Conservation (phyloP, 2,888 invertebrate genomes). For the Tipula vernalis region DNA sequence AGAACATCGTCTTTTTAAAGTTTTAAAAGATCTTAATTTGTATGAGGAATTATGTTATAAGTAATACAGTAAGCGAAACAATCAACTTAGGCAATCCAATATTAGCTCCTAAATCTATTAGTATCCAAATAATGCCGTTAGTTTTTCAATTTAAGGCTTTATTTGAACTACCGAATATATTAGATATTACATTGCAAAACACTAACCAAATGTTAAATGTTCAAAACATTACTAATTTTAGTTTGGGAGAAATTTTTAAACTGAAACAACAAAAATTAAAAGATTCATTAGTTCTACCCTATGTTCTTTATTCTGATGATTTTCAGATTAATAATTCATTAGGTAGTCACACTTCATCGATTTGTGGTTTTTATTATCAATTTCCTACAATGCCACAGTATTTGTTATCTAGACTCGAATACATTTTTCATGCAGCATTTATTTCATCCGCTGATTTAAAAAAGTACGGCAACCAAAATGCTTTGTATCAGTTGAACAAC, state of each 20-base stretch:
- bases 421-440: conserved; percentile 17
- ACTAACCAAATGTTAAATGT: not conserved
- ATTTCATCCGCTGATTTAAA: conserved; percentile 16
- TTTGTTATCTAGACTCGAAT: conserved; percentile 18
- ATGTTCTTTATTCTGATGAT: conserved; percentile 15
- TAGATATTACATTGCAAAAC: conserved; percentile 7
- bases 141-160: conserved; percentile 14
- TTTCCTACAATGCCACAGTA: conserved; percentile 16
- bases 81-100: conserved; percentile 10
- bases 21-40: conserved; percentile 12
- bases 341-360: not conserved
- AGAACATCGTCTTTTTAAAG: conserved; percentile 15
- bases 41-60: conserved; percentile 10
- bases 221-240: conserved; percentile 13
- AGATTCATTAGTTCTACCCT: conserved; percentile 10
- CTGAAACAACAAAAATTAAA: not conserved
- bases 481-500: conserved; percentile 17
- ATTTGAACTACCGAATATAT: conserved; percentile 14
- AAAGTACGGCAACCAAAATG: conserved; percentile 16
- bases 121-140: conserved; percentile 14
- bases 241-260: conserved; percentile 13
- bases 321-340: conserved; percentile 17
- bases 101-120: conserved; percentile 10
- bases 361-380: no score
- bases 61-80: conserved; percentile 8